These are phyloP conservation scores for Agapornis roseicollis DNA, from an alignment of 2,113 vertebrate species.

Conservation along the genomic window DNA sequence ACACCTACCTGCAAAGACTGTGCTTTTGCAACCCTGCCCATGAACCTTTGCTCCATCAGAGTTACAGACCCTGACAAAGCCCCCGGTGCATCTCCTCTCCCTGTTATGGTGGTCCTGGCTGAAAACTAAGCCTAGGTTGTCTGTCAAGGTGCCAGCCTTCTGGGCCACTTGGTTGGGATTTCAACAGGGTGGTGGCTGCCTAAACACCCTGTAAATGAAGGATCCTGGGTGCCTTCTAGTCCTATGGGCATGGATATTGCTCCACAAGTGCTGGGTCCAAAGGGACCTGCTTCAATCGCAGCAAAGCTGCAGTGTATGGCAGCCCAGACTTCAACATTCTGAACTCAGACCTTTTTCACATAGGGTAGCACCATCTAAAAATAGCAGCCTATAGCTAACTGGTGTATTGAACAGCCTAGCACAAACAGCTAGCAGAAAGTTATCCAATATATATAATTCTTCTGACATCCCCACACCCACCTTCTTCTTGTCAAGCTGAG, in stretches of 20 bases:
- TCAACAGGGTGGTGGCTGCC: not conserved
- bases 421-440: not conserved
- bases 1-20: not conserved
- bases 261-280: not conserved
- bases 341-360: not conserved
- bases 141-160: fast-evolving
- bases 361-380: not conserved
- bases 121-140: not conserved
- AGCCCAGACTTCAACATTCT: not conserved
- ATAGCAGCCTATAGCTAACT: not conserved
- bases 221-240: not conserved
- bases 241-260: not conserved
- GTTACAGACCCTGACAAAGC: not conserved
- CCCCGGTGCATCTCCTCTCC: not conserved
- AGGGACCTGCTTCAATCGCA: not conserved
- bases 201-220: not conserved
- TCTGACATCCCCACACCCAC: not conserved
- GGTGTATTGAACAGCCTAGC: not conserved
- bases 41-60: not conserved
- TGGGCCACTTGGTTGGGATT: not conserved
- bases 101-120: not conserved
- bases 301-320: fast-evolving
- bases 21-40: not conserved
- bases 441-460: not conserved
- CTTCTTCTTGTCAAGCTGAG: not conserved